Evolutionary conservation across 2,888 invertebrate genomes (phyloP).

Genomic region (Tenthredo livida): DNA sequence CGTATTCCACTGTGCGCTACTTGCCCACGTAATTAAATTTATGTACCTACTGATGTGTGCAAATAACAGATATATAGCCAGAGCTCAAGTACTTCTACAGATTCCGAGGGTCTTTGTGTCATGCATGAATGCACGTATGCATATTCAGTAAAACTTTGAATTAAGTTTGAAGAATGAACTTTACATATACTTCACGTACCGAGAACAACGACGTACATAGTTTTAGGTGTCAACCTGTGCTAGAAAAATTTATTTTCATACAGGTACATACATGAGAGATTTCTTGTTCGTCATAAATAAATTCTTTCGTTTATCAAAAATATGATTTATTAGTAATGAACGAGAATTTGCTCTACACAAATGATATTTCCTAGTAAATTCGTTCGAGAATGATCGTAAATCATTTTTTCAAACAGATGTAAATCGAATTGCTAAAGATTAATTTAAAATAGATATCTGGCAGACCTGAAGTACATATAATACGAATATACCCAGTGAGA

Average conservation of each 20-base stretch:
- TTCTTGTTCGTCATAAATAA: not conserved
- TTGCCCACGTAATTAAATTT: conserved; percentile 10
- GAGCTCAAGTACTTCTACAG: not conserved
- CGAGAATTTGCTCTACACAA: not conserved
- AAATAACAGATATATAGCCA: not conserved
- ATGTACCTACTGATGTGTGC: not conserved
- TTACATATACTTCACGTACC: not conserved
- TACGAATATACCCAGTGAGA: not conserved
- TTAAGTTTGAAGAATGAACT: not conserved
- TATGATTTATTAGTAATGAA: not conserved
- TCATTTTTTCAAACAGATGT: not conserved
- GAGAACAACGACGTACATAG: not conserved
- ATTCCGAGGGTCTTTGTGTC: not conserved
- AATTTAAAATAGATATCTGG: not conserved
- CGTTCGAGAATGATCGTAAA: not conserved
- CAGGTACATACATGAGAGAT: not conserved
- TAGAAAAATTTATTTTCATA: not conserved
- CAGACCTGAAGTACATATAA: not conserved
- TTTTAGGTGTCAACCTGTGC: not conserved
- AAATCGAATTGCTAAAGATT: not conserved
- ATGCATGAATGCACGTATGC: not conserved
- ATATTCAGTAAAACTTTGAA: not conserved
- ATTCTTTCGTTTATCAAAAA: not conserved
- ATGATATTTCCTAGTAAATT: not conserved
- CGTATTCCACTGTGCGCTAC: not conserved